Evolutionary conservation across 2,888 invertebrate genomes (phyloP).

Genomic region (Melipona bicolor): DNA sequence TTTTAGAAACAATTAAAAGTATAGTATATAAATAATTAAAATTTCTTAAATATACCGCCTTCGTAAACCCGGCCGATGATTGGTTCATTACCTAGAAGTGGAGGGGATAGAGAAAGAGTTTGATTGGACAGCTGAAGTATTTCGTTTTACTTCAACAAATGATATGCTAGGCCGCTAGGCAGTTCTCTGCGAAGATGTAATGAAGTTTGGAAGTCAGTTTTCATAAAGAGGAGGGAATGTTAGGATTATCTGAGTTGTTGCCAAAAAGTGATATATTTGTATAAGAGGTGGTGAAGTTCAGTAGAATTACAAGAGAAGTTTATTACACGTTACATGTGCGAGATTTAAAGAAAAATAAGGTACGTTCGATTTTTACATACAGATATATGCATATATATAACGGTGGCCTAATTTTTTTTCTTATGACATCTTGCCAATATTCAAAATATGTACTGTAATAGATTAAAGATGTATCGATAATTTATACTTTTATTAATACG

Average conservation of each 20-base stretch:
- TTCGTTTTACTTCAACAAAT: neutral
- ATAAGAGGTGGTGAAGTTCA: constrained; percentile 15
- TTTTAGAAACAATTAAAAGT: neutral
- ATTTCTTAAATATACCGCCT: constrained; percentile 37
- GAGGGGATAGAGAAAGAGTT: neutral
- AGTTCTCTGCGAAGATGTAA: constrained; percentile 27
- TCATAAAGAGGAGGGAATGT: constrained; percentile 51
- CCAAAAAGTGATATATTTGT: constrained; percentile 6
- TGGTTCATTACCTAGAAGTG: neutral
- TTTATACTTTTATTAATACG: neutral
- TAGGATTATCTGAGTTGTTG: constrained; percentile 27
- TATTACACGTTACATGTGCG: neutral
- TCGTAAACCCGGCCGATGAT: neutral
- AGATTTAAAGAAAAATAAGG: constrained; percentile 10
- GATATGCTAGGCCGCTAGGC: constrained; percentile 16
- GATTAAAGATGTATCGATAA: neutral
- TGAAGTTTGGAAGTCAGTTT: constrained; percentile 47
- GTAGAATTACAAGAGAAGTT: neutral
- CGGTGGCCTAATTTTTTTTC: constrained; percentile 60
- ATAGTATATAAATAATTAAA: neutral
- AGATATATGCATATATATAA: constrained; percentile 23
- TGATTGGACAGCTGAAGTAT: constrained; percentile 31
- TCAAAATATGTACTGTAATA: neutral
- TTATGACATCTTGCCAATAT: constrained; percentile 4
- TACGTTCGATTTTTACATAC: constrained; percentile 14